A percentile compares a stretch with the other conserved stretches of the same genome.
phyloP scores from a whole-genome alignment of 2,888 invertebrate species.

The Acrobasis consociella region DNA sequence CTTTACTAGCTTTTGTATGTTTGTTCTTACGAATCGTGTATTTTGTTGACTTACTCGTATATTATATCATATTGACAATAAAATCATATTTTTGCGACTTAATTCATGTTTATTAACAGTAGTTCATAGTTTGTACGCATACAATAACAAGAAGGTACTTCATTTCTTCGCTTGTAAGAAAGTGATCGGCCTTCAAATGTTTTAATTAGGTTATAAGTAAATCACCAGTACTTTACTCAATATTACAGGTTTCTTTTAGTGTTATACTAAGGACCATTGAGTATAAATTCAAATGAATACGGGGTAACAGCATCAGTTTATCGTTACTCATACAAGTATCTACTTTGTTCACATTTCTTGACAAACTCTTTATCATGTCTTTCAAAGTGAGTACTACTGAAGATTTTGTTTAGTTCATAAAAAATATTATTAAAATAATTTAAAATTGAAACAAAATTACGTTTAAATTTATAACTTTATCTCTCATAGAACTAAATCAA shows the following conservation, averaged over 20 bases:
- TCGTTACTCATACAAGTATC: background rate
- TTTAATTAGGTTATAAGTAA: slow-evolving; percentile 4
- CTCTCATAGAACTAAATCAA: too few species aligned
- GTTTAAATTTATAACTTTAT: too few species aligned
- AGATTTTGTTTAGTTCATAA: background rate
- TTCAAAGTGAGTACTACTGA: slow-evolving; percentile 14
- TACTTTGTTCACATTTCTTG: background rate
- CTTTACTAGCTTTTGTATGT: too few species aligned
- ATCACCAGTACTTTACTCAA: background rate
- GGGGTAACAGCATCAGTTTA: slow-evolving; percentile 5
- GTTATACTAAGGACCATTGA: too few species aligned
- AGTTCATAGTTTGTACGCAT: background rate
- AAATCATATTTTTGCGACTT: background rate
- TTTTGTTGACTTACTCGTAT: too few species aligned
- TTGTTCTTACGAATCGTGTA: too few species aligned
- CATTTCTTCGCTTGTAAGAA: slow-evolving; percentile 6
- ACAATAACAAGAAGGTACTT: background rate
- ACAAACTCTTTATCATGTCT: slow-evolving; percentile 10
- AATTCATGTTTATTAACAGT: background rate
- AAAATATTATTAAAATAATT: too few species aligned
- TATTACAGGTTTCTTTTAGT: background rate
- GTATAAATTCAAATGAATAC: slow-evolving; percentile 9
- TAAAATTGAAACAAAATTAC: too few species aligned
- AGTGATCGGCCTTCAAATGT: slow-evolving; percentile 7
- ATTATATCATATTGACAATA: background rate